Conservation (phyloP, 1,140 invertebrate species). For the Aphelinus certus region DNA sequence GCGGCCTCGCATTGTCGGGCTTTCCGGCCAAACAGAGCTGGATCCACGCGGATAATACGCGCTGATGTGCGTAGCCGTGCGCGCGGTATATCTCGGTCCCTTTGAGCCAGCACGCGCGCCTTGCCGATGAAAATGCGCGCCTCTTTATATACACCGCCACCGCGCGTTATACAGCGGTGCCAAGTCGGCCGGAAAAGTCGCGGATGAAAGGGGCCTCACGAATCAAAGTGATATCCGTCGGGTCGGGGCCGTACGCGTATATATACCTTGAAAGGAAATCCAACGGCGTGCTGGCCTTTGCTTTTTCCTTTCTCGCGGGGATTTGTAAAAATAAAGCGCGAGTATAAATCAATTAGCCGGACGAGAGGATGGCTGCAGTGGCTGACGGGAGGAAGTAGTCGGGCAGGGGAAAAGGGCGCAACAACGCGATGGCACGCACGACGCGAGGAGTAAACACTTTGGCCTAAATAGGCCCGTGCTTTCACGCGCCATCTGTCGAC, state of each 20-base stretch:
- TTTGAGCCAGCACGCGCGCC: background rate
- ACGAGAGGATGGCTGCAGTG: too few relatives aligned
- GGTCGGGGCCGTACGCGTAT: slow-evolving; percentile 31
- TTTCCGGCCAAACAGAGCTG: background rate
- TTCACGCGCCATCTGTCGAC: too few relatives aligned
- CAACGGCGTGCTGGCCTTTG: too few relatives aligned
- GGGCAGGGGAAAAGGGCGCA: background rate
- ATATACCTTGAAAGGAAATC: slow-evolving; percentile 9
- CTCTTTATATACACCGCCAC: too few relatives aligned
- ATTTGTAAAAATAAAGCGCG: slow-evolving; percentile 5
- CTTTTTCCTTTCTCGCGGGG: background rate
- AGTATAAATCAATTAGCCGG: slow-evolving; percentile 11
- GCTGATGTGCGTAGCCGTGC: background rate
- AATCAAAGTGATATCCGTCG: slow-evolving; percentile 27
- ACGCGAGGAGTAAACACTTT: background rate
- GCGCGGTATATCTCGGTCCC: background rate
- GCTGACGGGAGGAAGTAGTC: background rate
- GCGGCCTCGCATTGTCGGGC: slow-evolving; percentile 6
- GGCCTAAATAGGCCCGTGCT: too few relatives aligned
- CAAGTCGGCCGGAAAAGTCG: slow-evolving; percentile 32
- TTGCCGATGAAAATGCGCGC: too few relatives aligned
- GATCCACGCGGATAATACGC: too few relatives aligned
- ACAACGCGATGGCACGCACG: too few relatives aligned
- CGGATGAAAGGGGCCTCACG: slow-evolving; percentile 30
- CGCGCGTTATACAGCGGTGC: background rate